Percentiles rank a stretch among this genome's conserved stretches.
Conservation (phyloP, 2,113 vertebrate species). For the Oenanthe oenanthe region DNA sequence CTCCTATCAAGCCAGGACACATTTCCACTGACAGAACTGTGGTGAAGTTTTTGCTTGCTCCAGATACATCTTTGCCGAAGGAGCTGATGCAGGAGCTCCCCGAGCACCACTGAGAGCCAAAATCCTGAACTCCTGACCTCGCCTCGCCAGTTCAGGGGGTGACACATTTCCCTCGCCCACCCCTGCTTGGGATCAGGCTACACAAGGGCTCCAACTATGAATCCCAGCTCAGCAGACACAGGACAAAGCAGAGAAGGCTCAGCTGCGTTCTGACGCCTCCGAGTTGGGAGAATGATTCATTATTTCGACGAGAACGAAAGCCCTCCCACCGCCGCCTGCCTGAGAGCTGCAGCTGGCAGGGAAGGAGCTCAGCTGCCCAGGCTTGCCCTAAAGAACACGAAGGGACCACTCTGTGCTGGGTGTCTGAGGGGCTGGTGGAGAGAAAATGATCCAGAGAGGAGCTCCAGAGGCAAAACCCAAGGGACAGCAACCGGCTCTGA, state of each 20-base stretch:
- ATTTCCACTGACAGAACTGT: background rate
- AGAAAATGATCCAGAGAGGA: background rate
- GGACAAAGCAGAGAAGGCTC: constrained; percentile 48
- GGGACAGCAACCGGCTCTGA: accelerated
- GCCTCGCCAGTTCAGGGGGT: background rate
- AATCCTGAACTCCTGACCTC: background rate
- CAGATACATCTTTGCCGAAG: background rate
- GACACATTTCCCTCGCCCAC: background rate
- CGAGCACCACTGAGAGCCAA: background rate
- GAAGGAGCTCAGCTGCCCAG: background rate
- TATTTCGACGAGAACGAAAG: background rate
- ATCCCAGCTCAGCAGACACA: constrained; percentile 9
- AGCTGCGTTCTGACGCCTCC: constrained; percentile 52
- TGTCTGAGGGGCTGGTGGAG: background rate
- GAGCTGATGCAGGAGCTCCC: background rate
- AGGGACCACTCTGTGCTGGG: background rate
- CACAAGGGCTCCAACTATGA: constrained; percentile 4
- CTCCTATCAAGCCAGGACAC: accelerated
- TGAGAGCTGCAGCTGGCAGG: constrained; percentile 38
- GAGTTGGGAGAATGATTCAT: constrained; percentile 51
- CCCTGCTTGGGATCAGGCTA: background rate
- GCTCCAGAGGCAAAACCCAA: background rate
- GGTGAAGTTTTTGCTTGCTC: background rate
- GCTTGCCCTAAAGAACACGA: background rate
- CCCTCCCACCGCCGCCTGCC: background rate